Evolutionary conservation across 2,113 vertebrate genomes (phyloP), one percentile per base, ranked within the genome.

Genomic region (Callopanchax toddi): DNA sequence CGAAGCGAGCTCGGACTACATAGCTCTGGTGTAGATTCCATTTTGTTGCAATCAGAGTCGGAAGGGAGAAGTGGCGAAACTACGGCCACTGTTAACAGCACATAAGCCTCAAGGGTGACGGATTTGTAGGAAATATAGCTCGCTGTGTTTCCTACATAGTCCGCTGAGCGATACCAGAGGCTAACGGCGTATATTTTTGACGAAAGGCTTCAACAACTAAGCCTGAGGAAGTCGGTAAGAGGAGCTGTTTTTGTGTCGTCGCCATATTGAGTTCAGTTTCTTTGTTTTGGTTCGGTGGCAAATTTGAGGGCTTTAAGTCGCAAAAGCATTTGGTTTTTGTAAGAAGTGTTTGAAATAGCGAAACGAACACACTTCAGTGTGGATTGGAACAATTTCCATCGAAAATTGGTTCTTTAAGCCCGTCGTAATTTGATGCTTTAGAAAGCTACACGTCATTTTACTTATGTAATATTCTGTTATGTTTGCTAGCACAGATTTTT

Each of bases 141-240:
- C 7, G 71, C 83, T 85, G 79, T 79, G 22, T 44, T 74, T 85
- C 64, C 68, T 67, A 46, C 63, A 39, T 11, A 72, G 17, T 83
- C 82, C 67, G 20, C 22, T 40, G 49, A 65, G 16, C 74, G 70
- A 76, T 70, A 68, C 64, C 44, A 40, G 57, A 70, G 64, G 60
- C 67, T 34, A 39, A 51, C 51, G 11, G 48, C 2, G 46, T 26
- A 58, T 48, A 60, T 39, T 50, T 53, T 74, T 11, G 76, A 86
- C 83, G 78, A 85, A 83, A 50, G 83, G 77, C 79, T 86, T 83
- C 43, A 61, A 71, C 82, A 63, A 60, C 82, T 64, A 60, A 89
- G 84, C 82, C 90, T 66, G 82, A 86, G 76, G 91, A 87, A 93
- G 90, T 92, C 90, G 92, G 92, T 93, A 87, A 91, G 92, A 46